Evolutionary conservation across 2,797 vertebrate species (phyloP).

Genomic region (Phrynocephalus forsythii): DNA sequence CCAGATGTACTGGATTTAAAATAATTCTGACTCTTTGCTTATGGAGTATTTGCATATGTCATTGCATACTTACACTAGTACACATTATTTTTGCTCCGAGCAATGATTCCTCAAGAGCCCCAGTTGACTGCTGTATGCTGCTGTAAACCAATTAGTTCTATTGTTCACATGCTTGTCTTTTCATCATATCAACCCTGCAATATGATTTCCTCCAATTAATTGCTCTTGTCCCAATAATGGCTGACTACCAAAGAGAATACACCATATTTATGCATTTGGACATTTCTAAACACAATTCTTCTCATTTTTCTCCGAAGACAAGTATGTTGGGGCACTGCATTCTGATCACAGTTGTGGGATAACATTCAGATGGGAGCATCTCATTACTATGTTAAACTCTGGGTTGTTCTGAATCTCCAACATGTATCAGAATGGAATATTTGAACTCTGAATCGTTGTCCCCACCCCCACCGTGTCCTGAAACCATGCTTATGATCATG

Average conservation of each 20-base stretch:
- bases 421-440: conserved; percentile 41
- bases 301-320: not conserved
- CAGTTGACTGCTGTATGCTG: not conserved
- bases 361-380: not conserved
- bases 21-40: not conserved
- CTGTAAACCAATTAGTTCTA: not conserved
- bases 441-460: conserved; percentile 30
- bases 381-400: not conserved
- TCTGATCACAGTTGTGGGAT: not conserved
- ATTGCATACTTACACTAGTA: not conserved
- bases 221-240: too few species aligned
- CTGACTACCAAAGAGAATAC: not conserved
- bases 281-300: not conserved
- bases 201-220: too few species aligned
- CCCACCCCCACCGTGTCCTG: not conserved
- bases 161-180: not conserved
- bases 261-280: not conserved
- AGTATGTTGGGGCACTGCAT: not conserved
- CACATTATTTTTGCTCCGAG: not conserved
- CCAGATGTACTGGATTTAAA: not conserved
- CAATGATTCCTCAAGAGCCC: not conserved
- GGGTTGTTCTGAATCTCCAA: conserved; percentile 40
- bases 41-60: not conserved
- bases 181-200: too few species aligned
- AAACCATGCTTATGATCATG: conserved; percentile 33